A percentile compares a stretch with the other conserved stretches of the same genome.
These are phyloP conservation scores for Ispidina lecontei DNA, from an alignment of 2,797 vertebrate species.

Conservation along the genomic window DNA sequence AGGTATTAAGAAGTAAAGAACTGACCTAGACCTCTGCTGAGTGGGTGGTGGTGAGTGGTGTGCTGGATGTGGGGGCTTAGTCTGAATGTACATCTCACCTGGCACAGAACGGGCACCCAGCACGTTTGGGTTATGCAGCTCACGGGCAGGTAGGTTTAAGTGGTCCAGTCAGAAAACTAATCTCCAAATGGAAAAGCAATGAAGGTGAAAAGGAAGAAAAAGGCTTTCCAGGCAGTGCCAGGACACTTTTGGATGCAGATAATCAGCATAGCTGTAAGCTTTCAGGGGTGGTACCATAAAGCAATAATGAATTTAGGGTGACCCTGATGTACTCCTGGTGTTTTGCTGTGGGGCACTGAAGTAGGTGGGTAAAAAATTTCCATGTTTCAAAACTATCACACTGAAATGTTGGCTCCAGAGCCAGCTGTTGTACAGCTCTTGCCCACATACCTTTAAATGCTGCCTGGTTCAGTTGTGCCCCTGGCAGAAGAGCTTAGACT, in stretches of 20 bases:
- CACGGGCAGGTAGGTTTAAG: background rate
- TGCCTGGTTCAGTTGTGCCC: background rate
- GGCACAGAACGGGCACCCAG: background rate
- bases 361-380: background rate
- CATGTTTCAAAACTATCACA: background rate
- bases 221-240: background rate
- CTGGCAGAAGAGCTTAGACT: background rate
- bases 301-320: background rate
- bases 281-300: background rate
- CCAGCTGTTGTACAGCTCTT: background rate
- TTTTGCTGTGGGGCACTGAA: background rate
- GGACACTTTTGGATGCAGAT: background rate
- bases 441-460: background rate
- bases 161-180: background rate
- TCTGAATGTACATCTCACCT: background rate
- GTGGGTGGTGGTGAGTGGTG: background rate
- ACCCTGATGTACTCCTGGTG: background rate
- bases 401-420: background rate
- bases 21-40: background rate
- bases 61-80: background rate
- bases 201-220: background rate
- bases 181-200: conserved; percentile 10
- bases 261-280: conserved; percentile 8
- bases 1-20: background rate
- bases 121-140: fast-evolving